phyloP scores from a whole-genome alignment of 1,140 invertebrate genomes.

The Pseudobourletiella spinata region DNA sequence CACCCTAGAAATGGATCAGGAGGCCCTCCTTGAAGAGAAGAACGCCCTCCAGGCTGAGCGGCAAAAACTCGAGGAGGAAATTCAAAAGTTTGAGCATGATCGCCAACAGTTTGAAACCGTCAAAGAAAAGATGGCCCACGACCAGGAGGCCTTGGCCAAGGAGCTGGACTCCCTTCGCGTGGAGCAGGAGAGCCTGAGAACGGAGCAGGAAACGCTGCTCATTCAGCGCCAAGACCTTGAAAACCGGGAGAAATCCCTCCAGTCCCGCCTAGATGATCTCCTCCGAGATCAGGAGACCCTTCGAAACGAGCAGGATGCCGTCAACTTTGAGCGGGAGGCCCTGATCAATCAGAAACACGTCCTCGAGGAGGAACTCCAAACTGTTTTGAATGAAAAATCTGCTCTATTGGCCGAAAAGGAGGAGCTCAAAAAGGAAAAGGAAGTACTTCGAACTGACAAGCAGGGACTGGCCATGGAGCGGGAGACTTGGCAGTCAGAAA shows the following conservation, averaged over 20 bases:
- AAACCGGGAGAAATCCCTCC: not conserved
- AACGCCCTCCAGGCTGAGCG: too few relatives aligned
- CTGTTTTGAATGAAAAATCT: not conserved
- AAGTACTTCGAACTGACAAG: not conserved
- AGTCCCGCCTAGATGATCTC: too few relatives aligned
- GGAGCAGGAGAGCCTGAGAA: not conserved
- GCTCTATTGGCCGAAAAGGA: not conserved
- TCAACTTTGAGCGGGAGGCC: not conserved
- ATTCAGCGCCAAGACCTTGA: not conserved
- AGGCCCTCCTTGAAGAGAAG: too few relatives aligned
- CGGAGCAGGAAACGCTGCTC: not conserved
- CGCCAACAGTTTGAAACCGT: slow-evolving; percentile 22
- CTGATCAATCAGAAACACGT: not conserved
- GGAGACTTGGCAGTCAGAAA: not conserved
- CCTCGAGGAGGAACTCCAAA: not conserved
- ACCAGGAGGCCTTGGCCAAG: not conserved
- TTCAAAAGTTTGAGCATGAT: not conserved
- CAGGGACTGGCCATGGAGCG: not conserved
- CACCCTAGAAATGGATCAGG: too few relatives aligned
- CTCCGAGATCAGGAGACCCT: too few relatives aligned
- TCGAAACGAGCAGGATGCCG: not conserved
- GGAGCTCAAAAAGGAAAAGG: not conserved
- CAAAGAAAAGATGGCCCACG: not conserved
- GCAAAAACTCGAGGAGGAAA: too few relatives aligned
- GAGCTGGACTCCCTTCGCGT: not conserved